Percentiles rank a stretch among this genome's conserved stretches.
Conservation (phyloP, 2,113 vertebrate species). For the Martes martes region DNA sequence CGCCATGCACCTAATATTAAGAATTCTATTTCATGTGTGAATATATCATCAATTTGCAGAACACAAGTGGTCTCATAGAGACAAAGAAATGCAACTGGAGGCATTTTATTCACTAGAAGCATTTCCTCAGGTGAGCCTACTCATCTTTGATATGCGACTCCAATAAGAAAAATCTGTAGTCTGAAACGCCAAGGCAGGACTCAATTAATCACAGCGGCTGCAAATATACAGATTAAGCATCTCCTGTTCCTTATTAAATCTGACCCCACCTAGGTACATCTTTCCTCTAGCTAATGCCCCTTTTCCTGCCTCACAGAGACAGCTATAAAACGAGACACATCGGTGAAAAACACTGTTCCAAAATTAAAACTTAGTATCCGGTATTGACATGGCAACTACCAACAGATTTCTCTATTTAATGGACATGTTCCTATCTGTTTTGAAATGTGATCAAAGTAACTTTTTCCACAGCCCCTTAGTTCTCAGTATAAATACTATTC, state of each 20-base stretch:
- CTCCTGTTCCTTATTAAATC: neutral
- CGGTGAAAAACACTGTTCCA: conserved; percentile 17
- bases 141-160: conserved; percentile 37
- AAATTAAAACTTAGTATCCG: conserved; percentile 56
- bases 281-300: neutral
- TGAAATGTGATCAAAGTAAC: conserved; percentile 50
- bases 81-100: conserved; percentile 40
- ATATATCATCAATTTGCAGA: conserved; percentile 37
- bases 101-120: conserved; percentile 39
- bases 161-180: conserved; percentile 38
- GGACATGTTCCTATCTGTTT: conserved; percentile 47
- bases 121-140: conserved; percentile 6
- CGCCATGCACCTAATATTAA: conserved; percentile 29
- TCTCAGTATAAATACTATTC: conserved; percentile 41
- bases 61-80: conserved; percentile 62
- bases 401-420: conserved; percentile 28
- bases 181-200: conserved; percentile 22
- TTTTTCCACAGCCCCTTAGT: conserved; percentile 23
- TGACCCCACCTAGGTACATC: neutral
- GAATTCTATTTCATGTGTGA: conserved; percentile 27
- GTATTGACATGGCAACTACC: conserved; percentile 44
- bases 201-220: conserved; percentile 38
- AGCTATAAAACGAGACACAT: conserved; percentile 39
- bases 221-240: conserved; percentile 16
- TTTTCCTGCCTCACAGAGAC: conserved; percentile 64